Conservation (phyloP, 2,797 vertebrate species). For the Siniperca obscura region DNA sequence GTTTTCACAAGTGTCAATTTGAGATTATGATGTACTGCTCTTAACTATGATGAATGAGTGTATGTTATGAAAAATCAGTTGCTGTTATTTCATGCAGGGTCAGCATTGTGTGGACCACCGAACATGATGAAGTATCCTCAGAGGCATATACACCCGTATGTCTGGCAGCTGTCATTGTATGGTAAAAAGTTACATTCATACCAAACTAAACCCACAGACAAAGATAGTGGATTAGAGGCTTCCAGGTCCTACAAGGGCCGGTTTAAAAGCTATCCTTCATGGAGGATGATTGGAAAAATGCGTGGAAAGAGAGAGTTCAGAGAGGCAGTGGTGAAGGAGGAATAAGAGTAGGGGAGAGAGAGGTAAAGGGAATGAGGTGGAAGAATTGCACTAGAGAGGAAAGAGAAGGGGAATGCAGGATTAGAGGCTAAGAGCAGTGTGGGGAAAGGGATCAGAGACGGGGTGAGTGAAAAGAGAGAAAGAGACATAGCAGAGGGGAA, state of each 20-base stretch:
- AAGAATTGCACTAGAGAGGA: constrained; percentile 59
- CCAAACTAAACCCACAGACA: constrained; percentile 50
- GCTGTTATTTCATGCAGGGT: constrained; percentile 49
- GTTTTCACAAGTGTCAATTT: constrained; percentile 66
- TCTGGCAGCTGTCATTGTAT: constrained; percentile 56
- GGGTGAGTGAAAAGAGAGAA: constrained; percentile 58
- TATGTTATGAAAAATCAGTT: constrained; percentile 42
- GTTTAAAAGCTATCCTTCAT: constrained; percentile 54
- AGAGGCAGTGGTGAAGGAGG: constrained; percentile 29
- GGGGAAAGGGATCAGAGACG: constrained; percentile 70
- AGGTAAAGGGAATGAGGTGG: constrained; percentile 53
- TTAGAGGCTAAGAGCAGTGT: constrained; percentile 74
- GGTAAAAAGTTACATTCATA: constrained; percentile 51
- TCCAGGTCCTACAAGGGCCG: constrained; percentile 48
- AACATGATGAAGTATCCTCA: constrained; percentile 40
- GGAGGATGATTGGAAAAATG: constrained; percentile 61
- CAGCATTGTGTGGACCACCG: constrained; percentile 52
- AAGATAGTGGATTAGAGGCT: constrained; percentile 58
- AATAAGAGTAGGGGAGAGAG: constrained; percentile 36
- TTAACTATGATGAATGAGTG: constrained; percentile 39
- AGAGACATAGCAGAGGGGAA: constrained; percentile 67
- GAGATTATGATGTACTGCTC: constrained; percentile 58
- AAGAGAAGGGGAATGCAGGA: constrained; percentile 69
- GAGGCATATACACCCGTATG: constrained; percentile 14
- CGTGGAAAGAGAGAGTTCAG: constrained; percentile 47